These are phyloP conservation scores for Mercenaria mercenaria DNA, from an alignment of 1,140 invertebrate genomes.

Conservation along the genomic window DNA sequence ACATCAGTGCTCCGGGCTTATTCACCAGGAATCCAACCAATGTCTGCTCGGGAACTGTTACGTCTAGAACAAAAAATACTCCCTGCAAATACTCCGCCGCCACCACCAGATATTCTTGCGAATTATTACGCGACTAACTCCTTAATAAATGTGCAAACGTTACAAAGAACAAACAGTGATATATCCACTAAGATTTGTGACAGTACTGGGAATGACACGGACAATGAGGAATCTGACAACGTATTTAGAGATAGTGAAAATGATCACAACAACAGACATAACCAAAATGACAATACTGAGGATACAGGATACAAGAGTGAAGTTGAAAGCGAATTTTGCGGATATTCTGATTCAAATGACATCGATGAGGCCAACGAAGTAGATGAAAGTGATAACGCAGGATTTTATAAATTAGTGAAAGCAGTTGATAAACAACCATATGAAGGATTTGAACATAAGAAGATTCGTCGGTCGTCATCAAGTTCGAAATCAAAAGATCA, in stretches of 20 bases:
- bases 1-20: not conserved
- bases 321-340: not conserved
- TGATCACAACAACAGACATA: not conserved
- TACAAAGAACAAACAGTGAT: not conserved
- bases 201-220: not conserved
- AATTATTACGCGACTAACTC: not conserved
- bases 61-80: slow-evolving; percentile 37
- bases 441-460: slow-evolving; percentile 56
- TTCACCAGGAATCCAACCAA: slow-evolving; percentile 16
- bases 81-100: not conserved
- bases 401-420: slow-evolving; percentile 56
- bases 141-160: not conserved
- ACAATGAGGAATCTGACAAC: not conserved
- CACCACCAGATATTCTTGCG: not conserved
- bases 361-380: not conserved
- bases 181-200: not conserved
- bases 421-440: slow-evolving; percentile 45
- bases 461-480: not conserved
- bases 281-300: not conserved
- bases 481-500: slow-evolving; percentile 21
- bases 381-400: not conserved
- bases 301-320: not conserved
- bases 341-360: not conserved
- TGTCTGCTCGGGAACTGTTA: slow-evolving; percentile 20
- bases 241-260: not conserved